A percentile compares a stretch with the other conserved stretches of the same genome.
phyloP scores from a whole-genome alignment of 2,113 vertebrate genomes.

The Rhinolophus sinicus region DNA sequence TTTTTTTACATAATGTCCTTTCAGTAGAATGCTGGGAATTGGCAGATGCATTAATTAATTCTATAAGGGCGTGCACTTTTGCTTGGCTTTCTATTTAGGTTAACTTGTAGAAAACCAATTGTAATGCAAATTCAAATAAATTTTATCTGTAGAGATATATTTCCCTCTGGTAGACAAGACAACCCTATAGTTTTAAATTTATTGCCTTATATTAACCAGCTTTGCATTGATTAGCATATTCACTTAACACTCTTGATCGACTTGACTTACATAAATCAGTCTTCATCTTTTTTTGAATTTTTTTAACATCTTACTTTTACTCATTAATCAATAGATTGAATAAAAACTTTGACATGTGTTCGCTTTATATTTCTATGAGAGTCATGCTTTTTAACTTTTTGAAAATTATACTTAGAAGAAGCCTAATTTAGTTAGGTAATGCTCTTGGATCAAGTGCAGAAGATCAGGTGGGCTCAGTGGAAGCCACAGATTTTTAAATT shows the following conservation, averaged over 20 bases:
- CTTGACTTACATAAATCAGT: background rate
- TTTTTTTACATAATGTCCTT: background rate
- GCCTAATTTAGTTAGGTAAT: background rate
- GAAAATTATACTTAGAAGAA: slow-evolving; percentile 3
- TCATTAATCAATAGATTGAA: background rate
- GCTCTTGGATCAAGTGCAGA: background rate
- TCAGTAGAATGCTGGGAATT: background rate
- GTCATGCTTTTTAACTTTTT: background rate
- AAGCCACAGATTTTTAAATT: background rate
- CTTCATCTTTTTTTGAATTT: background rate
- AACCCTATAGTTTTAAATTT: background rate
- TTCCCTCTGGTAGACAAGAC: background rate
- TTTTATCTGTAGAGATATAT: background rate
- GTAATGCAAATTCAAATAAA: background rate
- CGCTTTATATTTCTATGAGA: background rate
- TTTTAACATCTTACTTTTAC: slow-evolving; percentile 23
- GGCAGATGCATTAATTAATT: background rate
- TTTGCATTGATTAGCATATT: background rate
- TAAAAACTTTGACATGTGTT: background rate
- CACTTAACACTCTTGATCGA: background rate
- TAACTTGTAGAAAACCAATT: background rate
- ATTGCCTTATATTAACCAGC: background rate
- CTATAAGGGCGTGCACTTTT: background rate
- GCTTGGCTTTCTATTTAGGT: background rate
- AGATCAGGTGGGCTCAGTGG: background rate